Percentiles rank a stretch among this genome's conserved stretches.
phyloP scores from a whole-genome alignment of 2,113 vertebrate species.

The Puntigrus tetrazona region DNA sequence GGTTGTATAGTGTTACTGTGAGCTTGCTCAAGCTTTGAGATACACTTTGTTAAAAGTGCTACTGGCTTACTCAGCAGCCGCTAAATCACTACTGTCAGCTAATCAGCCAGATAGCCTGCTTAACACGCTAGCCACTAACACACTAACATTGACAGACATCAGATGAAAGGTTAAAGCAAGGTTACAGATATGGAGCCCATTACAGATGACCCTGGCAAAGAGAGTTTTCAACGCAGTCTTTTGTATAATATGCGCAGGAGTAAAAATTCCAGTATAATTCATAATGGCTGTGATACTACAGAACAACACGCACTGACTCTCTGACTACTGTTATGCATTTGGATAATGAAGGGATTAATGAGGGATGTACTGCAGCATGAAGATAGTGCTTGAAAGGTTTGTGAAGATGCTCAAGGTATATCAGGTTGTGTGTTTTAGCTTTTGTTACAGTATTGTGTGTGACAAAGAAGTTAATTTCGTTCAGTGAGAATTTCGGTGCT shows the following conservation, averaged over 20 bases:
- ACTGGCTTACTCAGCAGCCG: constrained; percentile 32
- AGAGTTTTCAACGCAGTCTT: neutral
- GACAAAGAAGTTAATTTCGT: neutral
- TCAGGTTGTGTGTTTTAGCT: neutral
- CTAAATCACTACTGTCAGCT: constrained; percentile 39
- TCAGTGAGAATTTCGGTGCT: neutral
- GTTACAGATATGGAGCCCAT: neutral
- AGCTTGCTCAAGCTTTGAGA: constrained; percentile 48
- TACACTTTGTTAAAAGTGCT: constrained; percentile 37
- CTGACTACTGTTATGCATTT: neutral
- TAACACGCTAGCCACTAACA: constrained; percentile 31
- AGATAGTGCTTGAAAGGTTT: neutral
- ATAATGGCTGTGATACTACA: neutral
- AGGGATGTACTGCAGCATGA: neutral
- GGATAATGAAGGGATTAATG: neutral
- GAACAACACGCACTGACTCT: neutral
- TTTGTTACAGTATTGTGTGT: neutral
- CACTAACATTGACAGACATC: constrained; percentile 32
- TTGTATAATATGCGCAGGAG: neutral
- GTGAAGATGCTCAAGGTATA: neutral
- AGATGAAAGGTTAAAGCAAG: constrained; percentile 37
- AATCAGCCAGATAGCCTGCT: constrained; percentile 11
- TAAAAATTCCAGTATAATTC: neutral
- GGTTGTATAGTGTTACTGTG: constrained; percentile 48
- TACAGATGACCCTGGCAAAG: neutral